These are phyloP conservation scores for Remorina albescens DNA, from an alignment of 2,797 vertebrate species.

Conservation along the genomic window DNA sequence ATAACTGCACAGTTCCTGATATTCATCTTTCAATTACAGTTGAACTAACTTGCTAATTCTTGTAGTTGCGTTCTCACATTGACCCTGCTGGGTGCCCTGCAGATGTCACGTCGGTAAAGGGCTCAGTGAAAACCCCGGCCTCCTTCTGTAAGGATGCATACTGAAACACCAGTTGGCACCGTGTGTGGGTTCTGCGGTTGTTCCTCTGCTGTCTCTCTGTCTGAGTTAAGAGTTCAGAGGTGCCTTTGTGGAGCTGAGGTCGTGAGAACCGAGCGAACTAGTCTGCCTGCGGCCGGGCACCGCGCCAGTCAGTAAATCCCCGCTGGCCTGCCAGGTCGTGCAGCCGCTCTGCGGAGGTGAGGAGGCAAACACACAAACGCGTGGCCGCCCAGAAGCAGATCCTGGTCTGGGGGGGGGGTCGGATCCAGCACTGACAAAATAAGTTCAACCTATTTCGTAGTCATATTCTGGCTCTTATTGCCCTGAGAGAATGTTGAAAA, in stretches of 20 bases:
- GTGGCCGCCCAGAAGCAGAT: constrained; percentile 75
- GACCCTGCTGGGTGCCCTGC: constrained; percentile 58
- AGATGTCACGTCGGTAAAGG: constrained; percentile 65
- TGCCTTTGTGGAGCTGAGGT: constrained; percentile 88
- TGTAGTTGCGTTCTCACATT: constrained; percentile 61
- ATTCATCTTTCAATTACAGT: constrained; percentile 34
- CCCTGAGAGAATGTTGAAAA: too few relatives aligned
- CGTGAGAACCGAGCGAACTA: constrained; percentile 91
- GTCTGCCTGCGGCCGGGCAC: constrained; percentile 87
- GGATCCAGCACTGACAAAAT: neutral
- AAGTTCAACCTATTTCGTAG: too few relatives aligned
- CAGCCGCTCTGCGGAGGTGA: constrained; percentile 79
- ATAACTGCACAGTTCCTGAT: constrained; percentile 4
- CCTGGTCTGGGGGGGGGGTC: constrained; percentile 47
- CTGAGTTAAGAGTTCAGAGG: constrained; percentile 86
- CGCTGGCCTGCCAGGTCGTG: constrained; percentile 81
- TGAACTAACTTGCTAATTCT: constrained; percentile 31
- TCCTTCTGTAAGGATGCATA: constrained; percentile 65
- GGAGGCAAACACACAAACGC: constrained; percentile 78
- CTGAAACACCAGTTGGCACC: constrained; percentile 82
- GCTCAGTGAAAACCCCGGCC: constrained; percentile 61
- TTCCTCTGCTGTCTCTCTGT: constrained; percentile 79
- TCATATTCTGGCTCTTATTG: too few relatives aligned
- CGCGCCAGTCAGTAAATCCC: constrained; percentile 89
- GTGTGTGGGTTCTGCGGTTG: constrained; percentile 80